Conservation (phyloP, 2,113 vertebrate genomes). For the Phodopus roborovskii region DNA sequence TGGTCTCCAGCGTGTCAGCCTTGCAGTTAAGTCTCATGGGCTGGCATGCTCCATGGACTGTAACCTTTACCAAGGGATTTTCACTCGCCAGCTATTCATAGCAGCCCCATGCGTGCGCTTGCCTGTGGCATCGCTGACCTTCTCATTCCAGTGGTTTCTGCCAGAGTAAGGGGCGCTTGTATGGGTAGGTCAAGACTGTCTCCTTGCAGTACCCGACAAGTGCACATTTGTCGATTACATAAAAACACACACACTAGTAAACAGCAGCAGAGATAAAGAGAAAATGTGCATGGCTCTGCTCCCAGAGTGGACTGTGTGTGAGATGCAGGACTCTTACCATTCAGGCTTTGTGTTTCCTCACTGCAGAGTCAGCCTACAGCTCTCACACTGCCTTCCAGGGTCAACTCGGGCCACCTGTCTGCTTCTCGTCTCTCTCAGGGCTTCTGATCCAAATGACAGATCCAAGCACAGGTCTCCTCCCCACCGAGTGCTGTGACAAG, state of each 20-base stretch:
- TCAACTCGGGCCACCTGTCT: not conserved
- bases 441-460: not conserved
- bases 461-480: not conserved
- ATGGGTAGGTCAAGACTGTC: not conserved
- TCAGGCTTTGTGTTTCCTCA: not conserved
- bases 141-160: not conserved
- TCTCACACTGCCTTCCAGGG: not conserved
- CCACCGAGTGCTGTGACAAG: not conserved
- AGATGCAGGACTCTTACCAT: not conserved
- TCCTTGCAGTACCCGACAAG: not conserved
- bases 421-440: not conserved
- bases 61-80: not conserved
- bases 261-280: not conserved
- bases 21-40: not conserved
- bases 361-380: not conserved
- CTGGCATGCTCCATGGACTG: not conserved
- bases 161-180: rapidly evolving
- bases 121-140: not conserved
- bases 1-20: not conserved
- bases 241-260: not conserved
- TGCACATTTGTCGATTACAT: not conserved
- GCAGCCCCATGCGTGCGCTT: not conserved
- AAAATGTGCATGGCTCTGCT: not conserved
- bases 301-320: rapidly evolving
- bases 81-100: not conserved